Evolutionary conservation across 2,113 vertebrate genomes (phyloP), one percentile per base, ranked within the genome.

Genomic region (Melanostigma gelatinosum): DNA sequence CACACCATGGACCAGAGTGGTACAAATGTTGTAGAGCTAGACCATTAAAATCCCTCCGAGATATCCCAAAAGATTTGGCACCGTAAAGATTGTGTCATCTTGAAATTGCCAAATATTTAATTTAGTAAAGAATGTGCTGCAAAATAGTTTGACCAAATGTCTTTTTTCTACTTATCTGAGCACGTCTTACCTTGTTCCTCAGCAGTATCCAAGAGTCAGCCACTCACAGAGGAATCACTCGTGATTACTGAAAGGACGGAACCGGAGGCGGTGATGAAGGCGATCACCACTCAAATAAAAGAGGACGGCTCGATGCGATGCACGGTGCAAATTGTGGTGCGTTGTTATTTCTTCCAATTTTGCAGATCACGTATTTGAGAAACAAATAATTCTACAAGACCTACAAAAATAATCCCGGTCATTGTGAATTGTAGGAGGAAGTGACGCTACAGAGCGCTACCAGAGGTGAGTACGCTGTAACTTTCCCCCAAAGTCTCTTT

Each of bases 1-100:
- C 90, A 95, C 67, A 84, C 38, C 18, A 92, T 96, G 80, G 57
- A 78, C 2, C 65, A 89, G 61, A 88, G 8, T 84, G 95, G 97
- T 97, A 94, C 84, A 60, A 29, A 29, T 29, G 29, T 6, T 69
- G 6, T 62, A 34, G 18, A 12, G 20, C 3, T 9, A 24, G 3
- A 61, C 4, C 1, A 13, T 57, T 27, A 12, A 12, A 57, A 12
- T 57, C 18, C 1, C 34, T 44, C 1, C 1, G 4, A 6, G 22
- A n/a, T 68, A 12, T 38, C 13, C 9, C 8, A 16, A 57, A 40
- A 27, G 3, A 71, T 44, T 58, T 46, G 20, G 63, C 18, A 12
- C 8, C 54, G 20, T 58, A 22, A 27, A 55, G 8, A 32, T 38
- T 38, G 22, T 20, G 27, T 46, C 16, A 22, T 77, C 27, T 16